Base-by-base conservation (phyloP, 2,888 invertebrate species). In the Agrotis clavis region DNA sequence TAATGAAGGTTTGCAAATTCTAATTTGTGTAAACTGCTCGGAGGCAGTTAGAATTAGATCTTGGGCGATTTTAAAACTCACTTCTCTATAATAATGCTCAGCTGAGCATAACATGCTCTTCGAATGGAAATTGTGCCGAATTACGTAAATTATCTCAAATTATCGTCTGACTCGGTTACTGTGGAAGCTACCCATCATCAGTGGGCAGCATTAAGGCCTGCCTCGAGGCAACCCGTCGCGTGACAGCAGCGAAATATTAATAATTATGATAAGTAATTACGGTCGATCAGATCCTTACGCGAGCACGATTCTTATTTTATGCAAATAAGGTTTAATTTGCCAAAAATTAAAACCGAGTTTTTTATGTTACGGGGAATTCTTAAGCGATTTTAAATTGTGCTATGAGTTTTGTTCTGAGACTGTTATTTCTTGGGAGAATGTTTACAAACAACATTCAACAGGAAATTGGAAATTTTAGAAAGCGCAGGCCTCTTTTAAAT, bases 61-160 rank as follows among this genome's bases (percentile, higher is more conserved):
- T 76, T 83, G 78, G 84, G 82, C 84, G 84, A 91, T 93, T 90
- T 90, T 86, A 87, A 94, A 92, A 92, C 88, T 87, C n/a, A 78
- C 78, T 81, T 82, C 75, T 57, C 78, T 87, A 92, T 92, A 92
- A 92, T 92, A 89, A 91, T 85, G 81, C 87, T 86, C 88, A 90
- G 88, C 86, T 88, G 91, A 90, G 85, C 91, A 89, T 77, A 94
- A 95, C 94, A 95, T 95, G 94, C 93, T 92, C 92, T 93, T 94
- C 87, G 86, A 89, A 87, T 86, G 90, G 82, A 94, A 94, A 95
- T 94, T 94, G 91, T 92, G 91, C 90, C 83, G 90, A 95, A 95
- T 95, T 95, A 94, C 91, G 91, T 88, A 94, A 96, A 96, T 96
- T 95, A 93, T 92, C 90, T 90, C 92, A 93, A 95, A 96, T 96